Conservation (phyloP, 2,888 invertebrate species). For the Atherix ibis region DNA sequence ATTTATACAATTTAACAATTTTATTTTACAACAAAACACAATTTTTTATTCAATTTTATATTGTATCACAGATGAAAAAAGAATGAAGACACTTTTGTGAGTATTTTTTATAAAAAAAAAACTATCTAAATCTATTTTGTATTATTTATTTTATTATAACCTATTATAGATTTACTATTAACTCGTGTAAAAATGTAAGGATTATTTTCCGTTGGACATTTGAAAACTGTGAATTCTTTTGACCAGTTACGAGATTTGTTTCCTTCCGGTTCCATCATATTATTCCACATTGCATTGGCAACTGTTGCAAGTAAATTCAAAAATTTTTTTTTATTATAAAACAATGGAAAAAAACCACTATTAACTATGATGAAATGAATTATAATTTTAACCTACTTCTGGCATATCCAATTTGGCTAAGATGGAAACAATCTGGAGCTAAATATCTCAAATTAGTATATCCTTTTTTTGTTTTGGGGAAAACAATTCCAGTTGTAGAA, state of each 20-base stretch:
- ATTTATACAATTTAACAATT: no score
- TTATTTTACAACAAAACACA: no score
- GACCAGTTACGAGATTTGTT: conserved; percentile 28
- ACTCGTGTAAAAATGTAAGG: conserved; percentile 16
- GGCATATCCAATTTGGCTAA: conserved; percentile 43
- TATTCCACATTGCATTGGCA: conserved; percentile 44
- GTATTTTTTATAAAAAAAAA: no score
- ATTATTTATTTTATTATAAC: no score
- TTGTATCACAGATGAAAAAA: no score
- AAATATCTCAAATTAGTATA: conserved; percentile 36
- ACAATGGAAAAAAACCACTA: no score
- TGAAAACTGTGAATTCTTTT: conserved; percentile 20
- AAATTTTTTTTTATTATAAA: no score
- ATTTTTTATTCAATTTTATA: no score
- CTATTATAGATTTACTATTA: neutral
- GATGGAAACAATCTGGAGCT: conserved; percentile 46
- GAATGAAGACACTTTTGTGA: no score
- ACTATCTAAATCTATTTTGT: no score
- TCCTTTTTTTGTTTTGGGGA: conserved; percentile 32
- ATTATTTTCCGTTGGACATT: conserved; percentile 22
- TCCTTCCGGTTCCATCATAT: conserved; percentile 38
- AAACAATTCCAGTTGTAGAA: conserved; percentile 29
- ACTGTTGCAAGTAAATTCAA: conserved; percentile 21
- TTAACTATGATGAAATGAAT: no score
- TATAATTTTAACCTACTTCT: conserved; percentile 30